Evolutionary conservation across 2,113 vertebrate genomes (phyloP), one percentile per base, ranked within the genome.

Genomic region (Centrocercus urophasianus): DNA sequence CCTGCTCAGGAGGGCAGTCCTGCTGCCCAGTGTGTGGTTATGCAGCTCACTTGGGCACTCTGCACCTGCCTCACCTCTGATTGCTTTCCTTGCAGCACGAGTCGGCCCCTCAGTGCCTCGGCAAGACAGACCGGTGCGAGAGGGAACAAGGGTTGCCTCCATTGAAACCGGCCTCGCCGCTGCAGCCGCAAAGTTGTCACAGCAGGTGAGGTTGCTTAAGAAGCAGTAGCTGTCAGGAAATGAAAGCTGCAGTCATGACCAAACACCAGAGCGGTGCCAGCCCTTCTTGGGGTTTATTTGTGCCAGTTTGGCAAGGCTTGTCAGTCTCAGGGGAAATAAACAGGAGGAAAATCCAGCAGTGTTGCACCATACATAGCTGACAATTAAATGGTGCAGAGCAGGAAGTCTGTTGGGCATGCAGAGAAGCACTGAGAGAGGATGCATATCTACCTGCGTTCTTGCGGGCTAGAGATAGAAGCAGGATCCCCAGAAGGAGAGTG

Each of bases 91-190:
- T 94, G 24, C 96, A 99, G 99, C 99, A 10, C 98, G 99, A 22
- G 99, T 99, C 1, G 99, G 99, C 48, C 99, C 99, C 8, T 99
- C 99, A 0, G 98, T 99, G 95, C 99, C 99, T 19, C 98, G 99
- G 52, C 99, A 99, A 88, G 99, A 99, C 97, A 97, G 99, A 83
- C 99, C 99, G 0, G 98, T 99, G n/a, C 98, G 99, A 40, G 99
- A 99, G 65, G 99, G 99, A 42, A 99, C 99, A 0, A 97, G 99
- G 75, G 99, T 99, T 50, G 99, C 99, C n/a, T 99, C 99, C 93
- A 99, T 99, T 63, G 99, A 99, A 94, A 99, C 99, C 0, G 99
- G 99, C 45, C 97, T 99, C 27, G 99, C 99, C 0, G 99, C 99
- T 0, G 99, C 99, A 0, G 99, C 99, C 0, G 99, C 99, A 12